These are phyloP conservation scores for Eumerus sabulonum DNA, from an alignment of 2,888 invertebrate species.

Conservation along the genomic window DNA sequence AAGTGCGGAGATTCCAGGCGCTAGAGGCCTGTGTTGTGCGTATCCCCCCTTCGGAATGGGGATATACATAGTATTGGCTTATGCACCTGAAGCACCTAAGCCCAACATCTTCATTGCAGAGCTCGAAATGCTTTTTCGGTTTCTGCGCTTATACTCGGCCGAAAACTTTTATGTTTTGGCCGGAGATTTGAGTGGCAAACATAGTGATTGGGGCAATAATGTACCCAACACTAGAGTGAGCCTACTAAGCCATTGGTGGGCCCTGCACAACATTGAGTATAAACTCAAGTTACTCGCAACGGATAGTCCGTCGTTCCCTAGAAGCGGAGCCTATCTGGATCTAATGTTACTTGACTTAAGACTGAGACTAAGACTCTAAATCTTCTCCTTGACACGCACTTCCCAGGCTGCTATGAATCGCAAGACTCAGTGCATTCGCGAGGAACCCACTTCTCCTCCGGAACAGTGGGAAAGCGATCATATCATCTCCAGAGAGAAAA, in stretches of 20 bases:
- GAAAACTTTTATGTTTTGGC: constrained; percentile 26
- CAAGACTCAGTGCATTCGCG: no score
- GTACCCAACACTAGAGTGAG: not conserved
- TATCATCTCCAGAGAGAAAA: no score
- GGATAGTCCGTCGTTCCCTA: constrained; percentile 13
- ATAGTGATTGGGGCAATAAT: not conserved
- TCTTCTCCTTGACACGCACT: no score
- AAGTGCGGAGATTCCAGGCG: constrained; percentile 5
- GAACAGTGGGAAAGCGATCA: no score
- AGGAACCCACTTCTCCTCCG: no score
- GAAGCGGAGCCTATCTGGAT: constrained; percentile 2
- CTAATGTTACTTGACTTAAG: no score
- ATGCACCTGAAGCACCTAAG: no score
- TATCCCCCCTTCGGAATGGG: constrained; percentile 21
- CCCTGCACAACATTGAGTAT: constrained; percentile 8
- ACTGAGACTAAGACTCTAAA: no score
- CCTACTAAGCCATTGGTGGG: constrained; percentile 5
- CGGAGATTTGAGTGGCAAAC: constrained; percentile 8
- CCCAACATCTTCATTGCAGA: not conserved
- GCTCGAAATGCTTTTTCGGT: no score
- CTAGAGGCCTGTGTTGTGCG: constrained; percentile 18
- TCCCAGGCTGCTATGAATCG: no score
- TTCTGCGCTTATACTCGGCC: not conserved
- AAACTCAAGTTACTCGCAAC: constrained; percentile 7
- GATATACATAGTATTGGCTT: no score